These are phyloP conservation scores for Caenorhabditis plicata DNA, from an alignment of 2,888 invertebrate genomes.

Conservation along the genomic window DNA sequence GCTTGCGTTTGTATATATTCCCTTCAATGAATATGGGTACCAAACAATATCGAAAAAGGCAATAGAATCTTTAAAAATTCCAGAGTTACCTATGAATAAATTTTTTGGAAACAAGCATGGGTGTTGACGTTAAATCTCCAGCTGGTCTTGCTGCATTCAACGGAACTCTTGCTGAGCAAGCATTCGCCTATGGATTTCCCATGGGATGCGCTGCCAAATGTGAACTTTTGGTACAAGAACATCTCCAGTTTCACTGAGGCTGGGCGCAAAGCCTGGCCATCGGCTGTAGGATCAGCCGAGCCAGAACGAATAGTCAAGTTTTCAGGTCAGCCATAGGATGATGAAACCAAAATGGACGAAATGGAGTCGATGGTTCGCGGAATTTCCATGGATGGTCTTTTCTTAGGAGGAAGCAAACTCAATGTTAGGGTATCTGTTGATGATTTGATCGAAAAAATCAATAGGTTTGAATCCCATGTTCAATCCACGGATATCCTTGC, in stretches of 20 bases:
- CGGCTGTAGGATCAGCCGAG: constrained; percentile 70
- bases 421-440: constrained; percentile 60
- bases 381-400: constrained; percentile 85
- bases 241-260: constrained; percentile 53
- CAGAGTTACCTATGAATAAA: no score
- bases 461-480: constrained; percentile 51
- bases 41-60: no score
- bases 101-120: no score
- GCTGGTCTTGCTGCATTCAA: constrained; percentile 50
- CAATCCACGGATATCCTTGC: constrained; percentile 63
- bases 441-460: constrained; percentile 55
- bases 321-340: constrained; percentile 92
- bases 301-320: constrained; percentile 89
- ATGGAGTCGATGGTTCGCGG: constrained; percentile 78
- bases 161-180: constrained; percentile 44
- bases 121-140: constrained; percentile 26
- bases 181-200: constrained; percentile 54
- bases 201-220: no score
- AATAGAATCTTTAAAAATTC: no score
- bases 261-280: constrained; percentile 48
- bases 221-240: constrained; percentile 61
- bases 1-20: no score
- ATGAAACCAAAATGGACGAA: constrained; percentile 88
- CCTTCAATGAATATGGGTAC: no score
- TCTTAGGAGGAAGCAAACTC: constrained; percentile 82